Evolutionary conservation across 2,888 invertebrate species (phyloP), one percentile per base, ranked within the genome.

Genomic region (Coenonympha arcania): DNA sequence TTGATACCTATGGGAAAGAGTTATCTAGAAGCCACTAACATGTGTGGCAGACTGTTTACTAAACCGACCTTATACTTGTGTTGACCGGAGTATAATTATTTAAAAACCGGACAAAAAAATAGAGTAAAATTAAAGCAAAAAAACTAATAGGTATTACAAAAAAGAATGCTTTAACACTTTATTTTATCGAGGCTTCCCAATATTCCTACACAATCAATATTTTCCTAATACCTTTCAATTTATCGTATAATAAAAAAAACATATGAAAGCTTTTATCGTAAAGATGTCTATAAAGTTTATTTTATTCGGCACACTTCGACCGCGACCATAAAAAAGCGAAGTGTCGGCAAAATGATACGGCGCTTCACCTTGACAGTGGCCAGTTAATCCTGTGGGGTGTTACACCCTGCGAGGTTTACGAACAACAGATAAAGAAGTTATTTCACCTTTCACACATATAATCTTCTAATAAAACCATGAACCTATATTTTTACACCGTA

Each of bases 191-290:
- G 8, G 28, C 42, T 13, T 13, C 20, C 24, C 15, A 24, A 40
- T 40, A 41, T 26, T 36, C 39, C 13, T 2, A 8, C 28, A 9
- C n/a, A 19, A 16, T 30, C 22, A 31, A 28, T 50, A 50, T 34
- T 31, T 41, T 22, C 22, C 45, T 48, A 46, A 49, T 40, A 42
- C 42, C 33, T 36, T 34, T 43, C 19, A 52, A 50, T 47, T 47
- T 52, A 48, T 22, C 43, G 43, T 43, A 49, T 30, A 49, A 34
- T 52, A 52, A 52, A 52, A 49, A 49, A 51, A 45, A 52, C 49
- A 51, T 44, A 56, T 52, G 50, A 49, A 57, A 52, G 54, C 50
- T 56, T 56, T 57, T 50, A 57, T 49, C 55, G 49, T 50, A 51
- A 55, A 55, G 42, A 44, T 44, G 33, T 24, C 44, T 19, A 28